Base-by-base conservation (phyloP, 2,797 vertebrate species). In the Eremophila alpestris region DNA sequence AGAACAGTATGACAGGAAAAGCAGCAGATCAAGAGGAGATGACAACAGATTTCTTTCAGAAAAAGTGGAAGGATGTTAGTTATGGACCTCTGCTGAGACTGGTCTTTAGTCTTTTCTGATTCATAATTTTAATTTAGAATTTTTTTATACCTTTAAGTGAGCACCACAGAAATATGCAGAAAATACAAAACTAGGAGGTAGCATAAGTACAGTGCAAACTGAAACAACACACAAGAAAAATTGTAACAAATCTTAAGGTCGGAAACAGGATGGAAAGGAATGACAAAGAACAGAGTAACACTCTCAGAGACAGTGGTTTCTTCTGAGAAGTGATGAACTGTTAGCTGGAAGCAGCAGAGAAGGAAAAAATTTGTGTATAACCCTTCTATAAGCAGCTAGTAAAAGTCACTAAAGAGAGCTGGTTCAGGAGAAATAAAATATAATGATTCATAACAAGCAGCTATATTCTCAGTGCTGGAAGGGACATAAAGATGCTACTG, bases 41-140 rank as follows among this genome's bases (percentile, higher is more conserved):
- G 83, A 84, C 74, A 95, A 94, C 20, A 76, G 89, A 70, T 84
- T 82, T 89, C 67, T 89, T 89, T 87, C 91, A 87, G 59, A 94
- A 92, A 95, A 87, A 94, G 84, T 92, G 34, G 40, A 95, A 93
- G 78, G 77, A 87, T 93, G 70, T 92, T 92, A 94, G 46, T 78
- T 58, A 71, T 51, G 74, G 81, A 82, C n/a, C 82, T 69, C 67
- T 63, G 89, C 83, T 74, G 94, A 73, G 29, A 89, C 5, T 73
- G 2, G 26, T 87, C 63, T 92, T 84, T 21, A 59, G 46, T 48
- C 30, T 84, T 76, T 79, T 84, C 59, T 59, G 77, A 90, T 59
- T 92, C 63, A 90, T 49, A 24, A 46, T 75, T 93, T 88, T 64
- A 1, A 45, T 55, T 79, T 36, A 67, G 6, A 40, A 8, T 22